Conservation (phyloP, 2,797 vertebrate genomes). For the Tapirus indicus region DNA sequence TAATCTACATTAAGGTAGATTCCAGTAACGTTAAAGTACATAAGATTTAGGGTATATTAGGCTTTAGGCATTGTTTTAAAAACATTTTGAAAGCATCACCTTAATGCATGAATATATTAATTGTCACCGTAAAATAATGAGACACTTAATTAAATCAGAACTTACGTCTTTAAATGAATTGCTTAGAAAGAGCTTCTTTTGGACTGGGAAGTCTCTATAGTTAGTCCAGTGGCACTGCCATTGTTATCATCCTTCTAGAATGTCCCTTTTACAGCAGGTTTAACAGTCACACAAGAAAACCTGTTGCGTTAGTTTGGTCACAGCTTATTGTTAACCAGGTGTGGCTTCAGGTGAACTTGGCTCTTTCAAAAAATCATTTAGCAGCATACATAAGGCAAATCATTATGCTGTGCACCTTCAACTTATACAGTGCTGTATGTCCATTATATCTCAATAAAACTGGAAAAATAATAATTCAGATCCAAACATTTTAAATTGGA, state of each 20-base stretch:
- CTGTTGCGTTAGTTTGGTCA: background rate
- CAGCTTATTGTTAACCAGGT: background rate
- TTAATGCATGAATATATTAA: background rate
- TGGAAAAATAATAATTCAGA: background rate
- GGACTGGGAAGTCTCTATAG: background rate
- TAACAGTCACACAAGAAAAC: background rate
- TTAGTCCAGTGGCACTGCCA: background rate
- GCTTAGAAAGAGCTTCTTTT: background rate
- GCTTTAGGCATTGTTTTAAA: constrained; percentile 29
- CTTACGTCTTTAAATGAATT: background rate
- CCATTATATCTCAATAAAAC: background rate
- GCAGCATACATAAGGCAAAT: background rate
- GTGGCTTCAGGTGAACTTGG: background rate
- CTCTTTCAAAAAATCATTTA: background rate
- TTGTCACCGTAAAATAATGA: constrained; percentile 46
- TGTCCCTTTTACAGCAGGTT: background rate
- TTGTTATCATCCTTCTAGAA: background rate
- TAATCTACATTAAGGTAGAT: background rate
- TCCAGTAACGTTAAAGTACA: background rate
- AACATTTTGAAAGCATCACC: constrained; percentile 36
- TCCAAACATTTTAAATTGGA: background rate
- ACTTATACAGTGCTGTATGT: background rate
- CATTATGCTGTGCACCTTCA: background rate
- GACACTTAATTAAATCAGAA: constrained; percentile 27
- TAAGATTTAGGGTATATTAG: background rate